Evolutionary conservation across 2,797 vertebrate genomes (phyloP).

Genomic region (Erethizon dorsatum): DNA sequence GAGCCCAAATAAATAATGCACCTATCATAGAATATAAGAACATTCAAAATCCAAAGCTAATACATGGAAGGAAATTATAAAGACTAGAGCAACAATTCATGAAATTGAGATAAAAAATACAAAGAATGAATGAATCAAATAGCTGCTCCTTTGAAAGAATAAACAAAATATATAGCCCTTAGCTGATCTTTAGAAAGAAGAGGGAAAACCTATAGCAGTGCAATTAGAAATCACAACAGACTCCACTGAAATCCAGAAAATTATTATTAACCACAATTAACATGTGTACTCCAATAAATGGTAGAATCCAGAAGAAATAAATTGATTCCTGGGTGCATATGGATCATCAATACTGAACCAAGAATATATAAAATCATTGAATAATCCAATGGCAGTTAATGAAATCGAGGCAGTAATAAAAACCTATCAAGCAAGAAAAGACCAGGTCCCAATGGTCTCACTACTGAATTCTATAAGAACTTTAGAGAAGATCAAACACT

Average conservation of each 20-base stretch:
- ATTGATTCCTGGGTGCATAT: too few relatives aligned
- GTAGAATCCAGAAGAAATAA: too few relatives aligned
- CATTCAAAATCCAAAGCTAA: background rate
- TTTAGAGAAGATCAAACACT: background rate
- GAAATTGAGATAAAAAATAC: background rate
- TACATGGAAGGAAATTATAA: background rate
- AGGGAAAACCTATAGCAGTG: background rate
- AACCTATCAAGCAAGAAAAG: background rate
- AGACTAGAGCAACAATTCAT: background rate
- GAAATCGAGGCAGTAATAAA: background rate
- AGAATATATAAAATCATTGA: background rate
- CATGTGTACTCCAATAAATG: too few relatives aligned
- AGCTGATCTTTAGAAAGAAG: background rate
- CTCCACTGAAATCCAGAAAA: too few relatives aligned
- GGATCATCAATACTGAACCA: background rate
- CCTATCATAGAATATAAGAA: background rate
- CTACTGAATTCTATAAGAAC: background rate
- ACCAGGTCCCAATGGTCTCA: background rate
- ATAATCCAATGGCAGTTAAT: background rate
- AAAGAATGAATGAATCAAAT: background rate
- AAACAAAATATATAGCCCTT: background rate
- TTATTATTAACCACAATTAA: too few relatives aligned
- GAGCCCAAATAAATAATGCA: background rate
- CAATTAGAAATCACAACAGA: too few relatives aligned
- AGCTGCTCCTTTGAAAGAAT: background rate